Evolutionary conservation across 2,113 vertebrate genomes (phyloP).

Genomic region (Tupaia tana): DNA sequence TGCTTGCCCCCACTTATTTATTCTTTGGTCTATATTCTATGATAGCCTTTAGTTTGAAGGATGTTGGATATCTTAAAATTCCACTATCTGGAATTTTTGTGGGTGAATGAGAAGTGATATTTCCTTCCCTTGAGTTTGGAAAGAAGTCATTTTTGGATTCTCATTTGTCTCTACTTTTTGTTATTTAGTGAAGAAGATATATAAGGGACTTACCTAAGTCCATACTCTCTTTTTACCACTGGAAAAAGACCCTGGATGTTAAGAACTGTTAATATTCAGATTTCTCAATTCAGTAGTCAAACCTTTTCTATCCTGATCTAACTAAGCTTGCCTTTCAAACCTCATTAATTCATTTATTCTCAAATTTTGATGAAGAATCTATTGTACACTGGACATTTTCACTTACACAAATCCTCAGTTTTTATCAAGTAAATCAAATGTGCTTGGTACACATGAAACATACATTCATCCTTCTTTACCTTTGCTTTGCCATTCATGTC

Average conservation of each 20-base stretch:
- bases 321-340: slow-evolving; percentile 29
- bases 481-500: neutral
- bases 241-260: slow-evolving; percentile 20
- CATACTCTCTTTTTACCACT: neutral
- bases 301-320: neutral
- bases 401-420: slow-evolving; percentile 46
- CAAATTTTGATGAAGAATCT: slow-evolving; percentile 56
- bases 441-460: slow-evolving; percentile 15
- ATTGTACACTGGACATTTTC: neutral
- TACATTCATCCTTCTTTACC: neutral
- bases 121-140: slow-evolving; percentile 17
- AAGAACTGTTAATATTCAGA: slow-evolving; percentile 3
- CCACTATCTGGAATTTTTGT: neutral
- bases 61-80: slow-evolving; percentile 22
- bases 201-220: neutral
- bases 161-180: slow-evolving; percentile 7
- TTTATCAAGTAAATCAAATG: slow-evolving; percentile 42
- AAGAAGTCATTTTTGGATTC: slow-evolving; percentile 11
- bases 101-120: neutral
- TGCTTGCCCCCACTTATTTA: neutral
- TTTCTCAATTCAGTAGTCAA: slow-evolving; percentile 22
- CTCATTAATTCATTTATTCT: slow-evolving; percentile 18
- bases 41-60: slow-evolving; percentile 32
- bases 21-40: slow-evolving; percentile 55
- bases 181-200: slow-evolving; percentile 31